Percentiles rank a stretch among this genome's conserved stretches.
phyloP scores from a whole-genome alignment of 2,113 vertebrate genomes.

The Ahaetulla prasina region DNA sequence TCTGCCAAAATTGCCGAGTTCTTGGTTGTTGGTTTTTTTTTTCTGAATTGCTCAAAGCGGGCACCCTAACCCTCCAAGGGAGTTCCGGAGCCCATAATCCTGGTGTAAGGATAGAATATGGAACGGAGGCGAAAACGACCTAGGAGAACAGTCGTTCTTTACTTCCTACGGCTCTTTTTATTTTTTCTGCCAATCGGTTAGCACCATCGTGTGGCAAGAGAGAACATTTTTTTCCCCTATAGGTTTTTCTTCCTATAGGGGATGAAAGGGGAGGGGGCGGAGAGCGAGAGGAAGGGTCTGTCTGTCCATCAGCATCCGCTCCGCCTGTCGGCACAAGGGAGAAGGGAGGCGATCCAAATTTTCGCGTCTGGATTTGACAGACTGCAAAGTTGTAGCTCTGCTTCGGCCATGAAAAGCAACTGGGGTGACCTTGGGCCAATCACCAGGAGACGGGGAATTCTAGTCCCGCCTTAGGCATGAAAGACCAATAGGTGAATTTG shows the following conservation, averaged over 20 bases:
- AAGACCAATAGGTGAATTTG: too few relatives aligned
- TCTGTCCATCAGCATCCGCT: too few relatives aligned
- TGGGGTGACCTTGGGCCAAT: too few relatives aligned
- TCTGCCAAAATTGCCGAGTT: not conserved
- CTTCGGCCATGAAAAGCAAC: too few relatives aligned
- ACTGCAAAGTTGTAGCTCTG: not conserved
- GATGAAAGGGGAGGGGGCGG: not conserved
- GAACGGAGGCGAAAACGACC: slow-evolving; percentile 27
- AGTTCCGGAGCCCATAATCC: slow-evolving; percentile 55
- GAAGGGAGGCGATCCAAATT: not conserved
- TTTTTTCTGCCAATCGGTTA: slow-evolving; percentile 19
- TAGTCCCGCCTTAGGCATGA: too few relatives aligned
- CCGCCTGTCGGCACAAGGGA: not conserved
- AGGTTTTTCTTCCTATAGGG: not conserved
- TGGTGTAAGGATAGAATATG: slow-evolving; percentile 52
- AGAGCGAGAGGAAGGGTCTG: not conserved
- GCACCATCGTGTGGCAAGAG: slow-evolving; percentile 54
- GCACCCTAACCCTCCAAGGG: slow-evolving; percentile 27
- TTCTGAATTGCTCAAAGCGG: slow-evolving; percentile 14
- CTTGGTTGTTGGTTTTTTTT: too few relatives aligned
- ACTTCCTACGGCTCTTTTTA: not conserved
- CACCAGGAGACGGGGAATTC: too few relatives aligned
- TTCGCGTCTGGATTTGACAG: not conserved
- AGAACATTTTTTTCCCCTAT: not conserved
- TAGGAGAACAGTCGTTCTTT: slow-evolving; percentile 37